Conservation (phyloP, 2,797 vertebrate species). For the Coluber constrictor region DNA sequence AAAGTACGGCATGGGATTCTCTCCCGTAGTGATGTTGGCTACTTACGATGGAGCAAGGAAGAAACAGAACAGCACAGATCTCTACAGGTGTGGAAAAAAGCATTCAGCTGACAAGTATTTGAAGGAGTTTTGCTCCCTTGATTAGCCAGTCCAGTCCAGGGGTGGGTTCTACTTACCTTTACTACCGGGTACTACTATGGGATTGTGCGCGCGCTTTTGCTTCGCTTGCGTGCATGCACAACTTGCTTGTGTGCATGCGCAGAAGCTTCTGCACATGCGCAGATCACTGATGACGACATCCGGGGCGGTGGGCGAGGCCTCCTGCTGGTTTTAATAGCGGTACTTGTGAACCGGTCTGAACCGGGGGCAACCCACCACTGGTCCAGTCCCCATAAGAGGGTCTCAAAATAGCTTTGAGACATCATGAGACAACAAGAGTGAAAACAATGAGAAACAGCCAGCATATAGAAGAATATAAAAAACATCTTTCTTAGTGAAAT, state of each 20-base stretch:
- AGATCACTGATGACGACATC: no score
- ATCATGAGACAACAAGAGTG: background rate
- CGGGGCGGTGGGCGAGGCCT: no score
- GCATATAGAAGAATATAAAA: background rate
- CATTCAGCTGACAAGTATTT: background rate
- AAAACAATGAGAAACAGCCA: background rate
- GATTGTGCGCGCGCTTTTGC: no score
- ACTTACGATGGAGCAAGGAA: conserved; percentile 75
- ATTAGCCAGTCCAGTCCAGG: background rate
- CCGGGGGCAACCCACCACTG: no score
- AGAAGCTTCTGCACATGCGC: no score
- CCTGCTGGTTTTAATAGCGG: no score
- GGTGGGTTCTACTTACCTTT: no score
- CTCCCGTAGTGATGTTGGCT: conserved; percentile 76
- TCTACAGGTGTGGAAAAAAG: conserved; percentile 61
- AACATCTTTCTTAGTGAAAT: background rate
- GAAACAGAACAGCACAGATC: conserved; percentile 50
- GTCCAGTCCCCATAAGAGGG: background rate
- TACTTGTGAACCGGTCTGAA: no score
- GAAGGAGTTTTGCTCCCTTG: background rate
- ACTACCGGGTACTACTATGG: no score
- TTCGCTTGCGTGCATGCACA: no score
- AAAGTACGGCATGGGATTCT: conserved; percentile 69
- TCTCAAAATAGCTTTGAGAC: background rate
- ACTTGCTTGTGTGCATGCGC: no score